Evolutionary conservation across 2,888 invertebrate species (phyloP).

Genomic region (Trimorus sp.): DNA sequence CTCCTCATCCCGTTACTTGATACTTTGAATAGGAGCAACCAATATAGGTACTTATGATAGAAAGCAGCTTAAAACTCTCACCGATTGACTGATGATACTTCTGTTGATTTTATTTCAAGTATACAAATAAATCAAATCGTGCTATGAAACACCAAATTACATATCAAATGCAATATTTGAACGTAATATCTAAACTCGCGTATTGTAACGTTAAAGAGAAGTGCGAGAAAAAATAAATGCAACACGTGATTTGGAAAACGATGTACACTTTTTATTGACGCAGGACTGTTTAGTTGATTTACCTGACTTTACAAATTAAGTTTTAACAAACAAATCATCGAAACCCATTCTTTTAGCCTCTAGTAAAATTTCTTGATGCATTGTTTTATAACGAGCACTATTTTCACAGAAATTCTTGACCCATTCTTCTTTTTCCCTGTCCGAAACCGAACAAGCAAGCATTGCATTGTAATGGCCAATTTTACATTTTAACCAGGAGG

Average conservation of each 20-base stretch:
- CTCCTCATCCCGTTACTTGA: slow-evolving; percentile 69
- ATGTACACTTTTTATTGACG: too few species aligned
- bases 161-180: background rate
- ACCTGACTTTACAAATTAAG: too few species aligned
- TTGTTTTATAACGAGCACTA: slow-evolving; percentile 71
- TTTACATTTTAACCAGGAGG: slow-evolving; percentile 70
- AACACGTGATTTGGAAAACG: too few species aligned
- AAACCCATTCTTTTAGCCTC: slow-evolving; percentile 62
- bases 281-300: too few species aligned
- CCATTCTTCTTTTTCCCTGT: slow-evolving; percentile 71
- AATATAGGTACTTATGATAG: slow-evolving; percentile 46
- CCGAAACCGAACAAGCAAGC: slow-evolving; percentile 62
- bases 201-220: too few species aligned
- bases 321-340: too few species aligned
- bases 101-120: slow-evolving; percentile 21
- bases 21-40: slow-evolving; percentile 59
- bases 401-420: slow-evolving; percentile 69
- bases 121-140: background rate
- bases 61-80: slow-evolving; percentile 58
- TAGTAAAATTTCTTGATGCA: slow-evolving; percentile 71
- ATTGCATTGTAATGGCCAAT: slow-evolving; percentile 62
- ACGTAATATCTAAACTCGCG: too few species aligned
- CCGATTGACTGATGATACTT: slow-evolving; percentile 17
- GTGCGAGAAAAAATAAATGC: too few species aligned
- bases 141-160: background rate